Evolutionary conservation across 1,140 invertebrate species (phyloP).

Genomic region (Drosophila sulfurigaster): DNA sequence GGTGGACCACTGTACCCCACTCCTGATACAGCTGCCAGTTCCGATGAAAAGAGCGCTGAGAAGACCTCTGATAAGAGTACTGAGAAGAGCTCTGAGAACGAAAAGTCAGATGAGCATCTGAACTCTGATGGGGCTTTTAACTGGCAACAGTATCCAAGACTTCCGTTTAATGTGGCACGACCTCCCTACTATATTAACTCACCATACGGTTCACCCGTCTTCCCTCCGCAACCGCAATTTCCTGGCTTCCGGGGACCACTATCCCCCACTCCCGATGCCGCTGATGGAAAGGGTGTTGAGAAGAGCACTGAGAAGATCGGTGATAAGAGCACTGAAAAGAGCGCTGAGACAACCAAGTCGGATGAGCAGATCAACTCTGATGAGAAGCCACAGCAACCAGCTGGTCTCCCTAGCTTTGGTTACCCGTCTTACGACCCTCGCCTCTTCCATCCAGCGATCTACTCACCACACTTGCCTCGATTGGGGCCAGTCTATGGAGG

Average conservation of each 20-base stretch:
- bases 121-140: constrained; percentile 18
- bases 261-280: not conserved
- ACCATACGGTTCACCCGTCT: constrained; percentile 34
- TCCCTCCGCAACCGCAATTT: not conserved
- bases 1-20: not conserved
- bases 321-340: not conserved
- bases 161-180: not conserved
- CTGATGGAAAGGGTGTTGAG: not conserved
- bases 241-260: constrained; percentile 9
- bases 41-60: not conserved
- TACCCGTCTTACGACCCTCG: constrained; percentile 29
- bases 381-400: constrained; percentile 1
- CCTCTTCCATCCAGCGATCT: too few relatives aligned
- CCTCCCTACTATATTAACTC: constrained; percentile 31
- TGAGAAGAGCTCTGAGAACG: not conserved
- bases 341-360: not conserved
- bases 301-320: not conserved
- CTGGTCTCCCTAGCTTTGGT: constrained; percentile 27
- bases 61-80: too few relatives aligned
- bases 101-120: not conserved
- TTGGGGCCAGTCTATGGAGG: constrained; percentile 7
- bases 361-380: constrained; percentile 18
- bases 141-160: too few relatives aligned
- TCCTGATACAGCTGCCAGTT: not conserved
- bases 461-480: too few relatives aligned